Evolutionary conservation across 2,797 vertebrate genomes (phyloP), one percentile per base, ranked within the genome.

Genomic region (Hapalemur alaotrensis): DNA sequence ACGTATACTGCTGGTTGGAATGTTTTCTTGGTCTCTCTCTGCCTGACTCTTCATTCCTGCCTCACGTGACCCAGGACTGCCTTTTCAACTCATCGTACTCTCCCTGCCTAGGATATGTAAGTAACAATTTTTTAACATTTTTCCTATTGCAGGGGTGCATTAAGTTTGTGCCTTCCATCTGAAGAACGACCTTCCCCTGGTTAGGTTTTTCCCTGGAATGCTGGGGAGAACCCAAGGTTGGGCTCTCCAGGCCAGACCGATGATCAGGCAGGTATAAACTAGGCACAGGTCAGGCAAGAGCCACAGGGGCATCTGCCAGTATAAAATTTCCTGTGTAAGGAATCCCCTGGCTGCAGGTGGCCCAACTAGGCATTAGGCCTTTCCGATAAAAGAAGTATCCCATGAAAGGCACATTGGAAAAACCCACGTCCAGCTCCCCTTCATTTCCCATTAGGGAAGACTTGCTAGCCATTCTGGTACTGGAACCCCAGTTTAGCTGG

Each of bases 201-300:
- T 46, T 32, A 28, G 41, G 43, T 46, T 48, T 48, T 73, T 73
- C 28, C 28, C 43, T 73, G 72, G 43, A 48, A 73, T 1, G 1
- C 72, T 48, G 28, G 8, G 4, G 4, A 73, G 43, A 73, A 73
- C 72, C 9, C 28, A 32, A 32, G 41, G 8, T 73, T 4, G 2
- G 72, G 1, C 15, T 1, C 1, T 23, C 43, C 9, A 0, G 7
- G 41, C 72, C 72, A 48, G 28, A 30, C 43, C 1, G 15, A 30
- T 20, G 15, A 43, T 46, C 43, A 35, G 0, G 35, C 22, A 70
- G 67, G 22, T 22, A 25, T 70, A 12, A 70, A 23, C 67, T 41
- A 70, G 72, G 25, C 70, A 46, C 14, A 46, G 70, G 70, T 73
- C 70, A 73, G 70, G 48, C 41, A 48, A 18, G 43, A 73, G 72